Percentiles rank a stretch among this genome's conserved stretches.
Evolutionary conservation across 2,113 vertebrate species (phyloP).

Genomic region (Hylia prasina): DNA sequence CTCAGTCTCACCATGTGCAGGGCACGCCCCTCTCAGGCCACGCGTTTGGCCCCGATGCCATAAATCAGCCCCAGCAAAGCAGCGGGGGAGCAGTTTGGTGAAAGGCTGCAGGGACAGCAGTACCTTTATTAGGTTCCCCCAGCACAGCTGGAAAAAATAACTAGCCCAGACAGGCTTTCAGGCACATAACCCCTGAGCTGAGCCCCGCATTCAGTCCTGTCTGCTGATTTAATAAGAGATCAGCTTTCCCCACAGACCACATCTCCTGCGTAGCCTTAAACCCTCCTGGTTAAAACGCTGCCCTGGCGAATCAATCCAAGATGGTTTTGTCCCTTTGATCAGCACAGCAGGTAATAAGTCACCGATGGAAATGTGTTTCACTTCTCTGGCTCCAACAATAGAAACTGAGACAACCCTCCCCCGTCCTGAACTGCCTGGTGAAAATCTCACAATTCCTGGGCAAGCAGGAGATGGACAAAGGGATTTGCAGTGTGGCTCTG

Average conservation of each 20-base stretch:
- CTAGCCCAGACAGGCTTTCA: not conserved
- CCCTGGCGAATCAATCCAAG: not conserved
- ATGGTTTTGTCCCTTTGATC: conserved; percentile 18
- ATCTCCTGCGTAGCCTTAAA: not conserved
- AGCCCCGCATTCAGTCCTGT: not conserved
- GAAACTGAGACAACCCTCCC: conserved; percentile 70
- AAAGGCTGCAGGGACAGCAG: not conserved
- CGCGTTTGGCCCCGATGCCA: accelerated
- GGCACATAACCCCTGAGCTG: not conserved
- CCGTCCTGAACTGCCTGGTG: conserved; percentile 72
- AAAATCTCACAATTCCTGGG: conserved; percentile 77
- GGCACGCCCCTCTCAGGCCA: not conserved
- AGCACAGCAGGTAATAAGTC: not conserved
- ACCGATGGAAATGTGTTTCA: not conserved
- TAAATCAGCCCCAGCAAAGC: not conserved
- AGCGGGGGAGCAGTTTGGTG: not conserved
- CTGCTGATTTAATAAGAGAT: not conserved
- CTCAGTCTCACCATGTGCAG: not conserved
- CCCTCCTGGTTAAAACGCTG: not conserved
- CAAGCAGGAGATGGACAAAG: conserved; percentile 81
- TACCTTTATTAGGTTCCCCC: not conserved
- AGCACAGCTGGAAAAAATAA: conserved; percentile 47
- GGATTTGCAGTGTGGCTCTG: conserved; percentile 79
- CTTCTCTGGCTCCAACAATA: conserved; percentile 29
- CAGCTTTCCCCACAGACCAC: not conserved